Evolutionary conservation across 2,113 vertebrate species (phyloP).

Genomic region (Eptesicus fuscus): DNA sequence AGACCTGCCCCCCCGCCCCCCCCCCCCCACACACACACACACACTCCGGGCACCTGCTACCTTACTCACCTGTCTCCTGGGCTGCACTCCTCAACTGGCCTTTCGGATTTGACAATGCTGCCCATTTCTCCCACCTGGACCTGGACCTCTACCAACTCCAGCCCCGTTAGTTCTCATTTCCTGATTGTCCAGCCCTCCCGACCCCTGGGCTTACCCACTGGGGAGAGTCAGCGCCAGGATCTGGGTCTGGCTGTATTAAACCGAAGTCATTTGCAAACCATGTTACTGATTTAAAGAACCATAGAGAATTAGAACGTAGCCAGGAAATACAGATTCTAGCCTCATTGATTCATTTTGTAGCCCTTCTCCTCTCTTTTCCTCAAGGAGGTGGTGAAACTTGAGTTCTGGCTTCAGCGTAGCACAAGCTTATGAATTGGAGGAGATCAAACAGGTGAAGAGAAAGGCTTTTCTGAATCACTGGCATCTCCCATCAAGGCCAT

Average conservation of each 20-base stretch:
- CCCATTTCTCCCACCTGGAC: no score
- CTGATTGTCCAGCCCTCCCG: not conserved
- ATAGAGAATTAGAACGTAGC: not conserved
- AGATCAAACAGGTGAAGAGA: not conserved
- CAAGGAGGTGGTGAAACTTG: not conserved
- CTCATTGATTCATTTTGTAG: not conserved
- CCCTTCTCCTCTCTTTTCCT: not conserved
- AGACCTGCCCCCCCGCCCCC: not conserved
- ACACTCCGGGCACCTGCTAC: fast-evolving
- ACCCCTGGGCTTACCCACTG: not conserved
- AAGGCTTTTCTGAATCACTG: not conserved
- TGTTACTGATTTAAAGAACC: not conserved
- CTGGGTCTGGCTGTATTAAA: not conserved
- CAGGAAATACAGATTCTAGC: not conserved
- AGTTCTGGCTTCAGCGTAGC: not conserved
- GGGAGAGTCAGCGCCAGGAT: not conserved
- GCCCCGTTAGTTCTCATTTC: not conserved
- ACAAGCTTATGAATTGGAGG: not conserved
- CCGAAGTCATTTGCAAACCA: not conserved
- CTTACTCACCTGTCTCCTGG: not conserved
- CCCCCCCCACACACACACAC: no score
- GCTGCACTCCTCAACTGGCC: not conserved
- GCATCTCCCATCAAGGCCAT: not conserved
- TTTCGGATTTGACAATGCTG: not conserved
- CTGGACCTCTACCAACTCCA: not conserved